Conservation (phyloP, 2,797 vertebrate species). For the Labeo calbasu region DNA sequence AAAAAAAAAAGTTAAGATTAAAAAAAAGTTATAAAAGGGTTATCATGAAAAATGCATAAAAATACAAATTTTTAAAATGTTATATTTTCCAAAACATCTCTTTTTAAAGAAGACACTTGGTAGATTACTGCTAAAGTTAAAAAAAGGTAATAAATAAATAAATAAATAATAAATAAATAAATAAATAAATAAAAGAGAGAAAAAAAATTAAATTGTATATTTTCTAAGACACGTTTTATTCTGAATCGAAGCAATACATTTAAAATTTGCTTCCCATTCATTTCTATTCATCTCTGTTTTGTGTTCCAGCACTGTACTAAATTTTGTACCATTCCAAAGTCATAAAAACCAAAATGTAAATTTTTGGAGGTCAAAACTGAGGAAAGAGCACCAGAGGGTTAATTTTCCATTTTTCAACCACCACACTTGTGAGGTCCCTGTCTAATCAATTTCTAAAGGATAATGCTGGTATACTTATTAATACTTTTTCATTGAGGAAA, state of each 20-base stretch:
- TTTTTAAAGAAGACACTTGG: too few relatives aligned
- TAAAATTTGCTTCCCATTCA: background rate
- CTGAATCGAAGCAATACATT: background rate
- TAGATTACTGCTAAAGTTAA: too few relatives aligned
- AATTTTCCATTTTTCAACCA: background rate
- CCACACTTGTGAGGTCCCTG: background rate
- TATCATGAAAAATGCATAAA: background rate
- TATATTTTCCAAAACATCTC: background rate
- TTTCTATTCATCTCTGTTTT: background rate
- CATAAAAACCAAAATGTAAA: background rate
- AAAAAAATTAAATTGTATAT: background rate
- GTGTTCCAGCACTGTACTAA: background rate
- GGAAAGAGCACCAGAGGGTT: background rate
- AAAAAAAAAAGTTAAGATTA: background rate
- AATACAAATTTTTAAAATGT: too few relatives aligned
- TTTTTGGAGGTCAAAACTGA: background rate
- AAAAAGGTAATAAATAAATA: too few relatives aligned
- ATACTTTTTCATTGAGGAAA: background rate
- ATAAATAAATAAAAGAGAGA: accelerated
- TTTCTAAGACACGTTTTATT: background rate
- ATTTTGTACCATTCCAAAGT: background rate
- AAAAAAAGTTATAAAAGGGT: background rate
- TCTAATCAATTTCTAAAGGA: background rate
- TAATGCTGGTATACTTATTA: background rate
- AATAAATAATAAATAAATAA: accelerated